Evolutionary conservation across 1,140 invertebrate species (phyloP).

Genomic region (Drosophila persimilis): DNA sequence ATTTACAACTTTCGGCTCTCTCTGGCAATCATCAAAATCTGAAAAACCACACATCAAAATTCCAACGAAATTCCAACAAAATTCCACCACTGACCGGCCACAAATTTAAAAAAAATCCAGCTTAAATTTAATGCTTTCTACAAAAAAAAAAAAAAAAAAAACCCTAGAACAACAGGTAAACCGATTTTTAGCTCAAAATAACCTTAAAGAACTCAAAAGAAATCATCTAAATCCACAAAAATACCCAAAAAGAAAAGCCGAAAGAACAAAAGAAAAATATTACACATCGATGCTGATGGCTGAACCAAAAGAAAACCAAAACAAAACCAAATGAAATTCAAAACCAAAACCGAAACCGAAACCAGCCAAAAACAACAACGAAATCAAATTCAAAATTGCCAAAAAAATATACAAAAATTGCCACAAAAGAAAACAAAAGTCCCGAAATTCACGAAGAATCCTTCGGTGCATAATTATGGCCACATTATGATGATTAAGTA

Average conservation of each 20-base stretch:
- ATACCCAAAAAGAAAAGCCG: background rate
- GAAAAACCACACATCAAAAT: constrained; percentile 31
- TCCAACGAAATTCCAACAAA: constrained; percentile 27
- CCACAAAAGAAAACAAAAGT: constrained; percentile 32
- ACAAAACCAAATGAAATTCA: constrained; percentile 24
- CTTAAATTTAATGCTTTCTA: constrained; percentile 18
- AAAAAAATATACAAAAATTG: constrained; percentile 15
- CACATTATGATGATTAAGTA: constrained; percentile 78
- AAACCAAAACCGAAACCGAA: constrained; percentile 13
- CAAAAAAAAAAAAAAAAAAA: background rate
- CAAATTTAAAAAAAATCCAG: constrained; percentile 58
- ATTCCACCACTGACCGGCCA: constrained; percentile 46
- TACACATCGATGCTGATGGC: constrained; percentile 13
- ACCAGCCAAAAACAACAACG: constrained; percentile 1
- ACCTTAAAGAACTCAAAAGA: no score
- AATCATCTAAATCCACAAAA: constrained; percentile 6
- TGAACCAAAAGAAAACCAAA: background rate
- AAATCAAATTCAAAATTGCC: constrained; percentile 16
- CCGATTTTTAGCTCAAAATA: constrained; percentile 7
- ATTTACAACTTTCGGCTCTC: constrained; percentile 66
- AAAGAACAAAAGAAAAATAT: constrained; percentile 2
- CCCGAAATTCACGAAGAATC: constrained; percentile 43
- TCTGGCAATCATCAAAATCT: constrained; percentile 63
- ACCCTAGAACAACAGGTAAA: constrained; percentile 18
- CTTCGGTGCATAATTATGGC: constrained; percentile 70